Conservation (phyloP, 1,140 invertebrate species). For the Aphelenchoides besseyi region DNA sequence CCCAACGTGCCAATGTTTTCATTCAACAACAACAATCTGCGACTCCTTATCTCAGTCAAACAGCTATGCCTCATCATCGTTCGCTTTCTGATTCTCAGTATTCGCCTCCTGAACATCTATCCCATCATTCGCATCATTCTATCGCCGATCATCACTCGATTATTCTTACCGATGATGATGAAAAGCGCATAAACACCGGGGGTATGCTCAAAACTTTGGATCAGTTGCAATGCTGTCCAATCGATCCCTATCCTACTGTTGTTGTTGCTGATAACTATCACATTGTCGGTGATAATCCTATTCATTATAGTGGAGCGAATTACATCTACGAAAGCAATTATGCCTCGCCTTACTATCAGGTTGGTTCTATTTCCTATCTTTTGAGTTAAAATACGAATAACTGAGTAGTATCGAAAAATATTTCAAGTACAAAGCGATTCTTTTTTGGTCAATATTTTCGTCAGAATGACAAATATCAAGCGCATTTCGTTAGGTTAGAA, state of each 20-base stretch:
- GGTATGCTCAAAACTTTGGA: background rate
- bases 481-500: too few species aligned
- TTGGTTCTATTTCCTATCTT: background rate
- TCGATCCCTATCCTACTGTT: constrained; percentile 11
- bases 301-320: constrained; percentile 6
- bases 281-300: background rate
- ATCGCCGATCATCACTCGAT: background rate
- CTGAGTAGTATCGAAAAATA: too few species aligned
- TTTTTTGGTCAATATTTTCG: too few species aligned
- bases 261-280: constrained; percentile 1
- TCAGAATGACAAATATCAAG: too few species aligned
- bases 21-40: constrained; percentile 14
- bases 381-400: background rate
- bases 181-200: background rate
- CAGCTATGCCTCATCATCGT: constrained; percentile 7
- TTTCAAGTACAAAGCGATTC: too few species aligned
- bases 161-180: background rate
- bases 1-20: constrained; percentile 9
- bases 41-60: constrained; percentile 17
- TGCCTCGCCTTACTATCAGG: constrained; percentile 13
- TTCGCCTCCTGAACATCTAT: background rate
- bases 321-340: constrained; percentile 23
- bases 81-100: background rate
- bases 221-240: background rate
- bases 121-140: background rate